Percentiles rank a stretch among this genome's conserved stretches.
These are phyloP conservation scores for Hydrolagus colliei DNA, from an alignment of 2,797 vertebrate species.

Conservation along the genomic window DNA sequence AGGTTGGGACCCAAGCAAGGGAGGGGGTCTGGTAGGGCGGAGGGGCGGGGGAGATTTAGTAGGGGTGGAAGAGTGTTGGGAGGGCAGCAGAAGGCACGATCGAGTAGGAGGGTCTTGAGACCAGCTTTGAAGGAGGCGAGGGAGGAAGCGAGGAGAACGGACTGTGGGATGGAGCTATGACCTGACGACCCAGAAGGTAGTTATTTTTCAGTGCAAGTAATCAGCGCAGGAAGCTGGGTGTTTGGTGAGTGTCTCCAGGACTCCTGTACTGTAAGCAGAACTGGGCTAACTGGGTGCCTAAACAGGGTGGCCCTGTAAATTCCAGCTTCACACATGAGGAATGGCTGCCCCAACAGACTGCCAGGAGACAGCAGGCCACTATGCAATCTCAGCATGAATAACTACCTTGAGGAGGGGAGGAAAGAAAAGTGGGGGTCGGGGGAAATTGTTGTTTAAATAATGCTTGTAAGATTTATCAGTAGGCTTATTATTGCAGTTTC, in stretches of 20 bases:
- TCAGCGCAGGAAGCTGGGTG: not conserved
- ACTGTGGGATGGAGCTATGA: too few species aligned
- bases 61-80: too few species aligned
- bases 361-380: not conserved
- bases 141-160: too few species aligned
- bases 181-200: too few species aligned
- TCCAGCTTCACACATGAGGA: not conserved
- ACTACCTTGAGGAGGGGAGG: not conserved
- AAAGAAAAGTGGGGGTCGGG: not conserved
- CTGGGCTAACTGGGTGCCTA: not conserved
- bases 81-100: too few species aligned
- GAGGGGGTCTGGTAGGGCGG: too few species aligned
- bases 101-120: too few species aligned
- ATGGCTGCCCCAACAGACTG: not conserved
- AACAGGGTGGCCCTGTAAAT: not conserved
- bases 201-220: not conserved
- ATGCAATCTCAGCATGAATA: not conserved
- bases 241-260: not conserved
- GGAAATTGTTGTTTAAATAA: not conserved
- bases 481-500: not conserved
- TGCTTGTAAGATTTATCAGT: too few species aligned
- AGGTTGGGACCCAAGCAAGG: too few species aligned
- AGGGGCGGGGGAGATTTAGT: too few species aligned
- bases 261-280: too few species aligned
- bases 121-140: too few species aligned